These are phyloP conservation scores for Cephus pulcher DNA, from an alignment of 2,888 invertebrate genomes.

Conservation along the genomic window DNA sequence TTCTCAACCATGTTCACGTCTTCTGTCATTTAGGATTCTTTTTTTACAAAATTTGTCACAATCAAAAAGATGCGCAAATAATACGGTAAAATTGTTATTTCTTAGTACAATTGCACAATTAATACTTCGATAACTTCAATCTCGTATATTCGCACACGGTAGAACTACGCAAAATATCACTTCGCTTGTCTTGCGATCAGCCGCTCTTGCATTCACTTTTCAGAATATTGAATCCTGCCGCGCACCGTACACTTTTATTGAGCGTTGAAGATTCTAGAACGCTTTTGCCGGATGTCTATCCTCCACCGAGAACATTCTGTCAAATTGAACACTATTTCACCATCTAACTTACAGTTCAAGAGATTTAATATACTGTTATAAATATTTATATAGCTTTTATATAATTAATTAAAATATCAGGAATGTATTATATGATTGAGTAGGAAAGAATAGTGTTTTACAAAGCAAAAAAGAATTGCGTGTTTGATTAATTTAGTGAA, in stretches of 20 bases:
- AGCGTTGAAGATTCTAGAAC: constrained; percentile 49
- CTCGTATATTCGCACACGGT: background rate
- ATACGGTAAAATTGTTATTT: background rate
- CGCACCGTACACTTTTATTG: constrained; percentile 44
- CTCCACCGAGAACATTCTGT: constrained; percentile 46
- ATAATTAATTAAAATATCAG: background rate
- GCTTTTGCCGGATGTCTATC: constrained; percentile 33
- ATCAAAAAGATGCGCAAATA: background rate
- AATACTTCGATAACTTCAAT: background rate
- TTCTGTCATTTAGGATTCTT: constrained; percentile 59
- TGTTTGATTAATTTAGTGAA: background rate
- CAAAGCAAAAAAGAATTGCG: background rate
- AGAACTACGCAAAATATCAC: background rate
- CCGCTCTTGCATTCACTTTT: constrained; percentile 24
- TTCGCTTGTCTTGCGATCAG: background rate
- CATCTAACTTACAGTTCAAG: background rate
- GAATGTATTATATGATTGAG: background rate
- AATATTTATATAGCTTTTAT: background rate
- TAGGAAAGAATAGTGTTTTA: background rate
- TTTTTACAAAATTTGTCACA: background rate
- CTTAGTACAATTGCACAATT: background rate
- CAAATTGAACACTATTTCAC: constrained; percentile 13
- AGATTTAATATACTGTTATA: background rate
- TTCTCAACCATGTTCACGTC: constrained; percentile 58
- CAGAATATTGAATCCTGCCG: constrained; percentile 36